Evolutionary conservation across 2,888 invertebrate genomes (phyloP).

Genomic region (Smittia sp.): DNA sequence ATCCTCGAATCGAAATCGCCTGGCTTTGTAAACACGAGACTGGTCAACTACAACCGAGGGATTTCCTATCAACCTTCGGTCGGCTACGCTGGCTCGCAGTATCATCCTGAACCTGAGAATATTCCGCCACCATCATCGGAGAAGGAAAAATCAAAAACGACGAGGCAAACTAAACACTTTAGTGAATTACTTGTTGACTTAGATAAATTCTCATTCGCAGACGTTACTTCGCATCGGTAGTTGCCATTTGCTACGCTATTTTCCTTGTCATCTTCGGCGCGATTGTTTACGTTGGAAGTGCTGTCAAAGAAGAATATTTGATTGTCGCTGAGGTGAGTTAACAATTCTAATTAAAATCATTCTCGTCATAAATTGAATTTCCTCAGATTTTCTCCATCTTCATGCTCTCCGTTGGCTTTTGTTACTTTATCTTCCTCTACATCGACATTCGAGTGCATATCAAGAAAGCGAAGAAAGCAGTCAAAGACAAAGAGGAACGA

Average conservation of each 20-base stretch:
- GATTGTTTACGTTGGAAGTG: slow-evolving; percentile 63
- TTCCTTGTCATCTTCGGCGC: slow-evolving; percentile 65
- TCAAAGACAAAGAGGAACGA: slow-evolving; percentile 52
- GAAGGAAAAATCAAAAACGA: slow-evolving; percentile 55
- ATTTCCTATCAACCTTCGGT: slow-evolving; percentile 34
- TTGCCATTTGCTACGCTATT: slow-evolving; percentile 68
- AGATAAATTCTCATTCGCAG: slow-evolving; percentile 53
- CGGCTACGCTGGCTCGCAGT: neutral
- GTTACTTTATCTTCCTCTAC: slow-evolving; percentile 62
- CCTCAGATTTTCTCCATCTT: slow-evolving; percentile 62
- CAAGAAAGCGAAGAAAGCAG: slow-evolving; percentile 54
- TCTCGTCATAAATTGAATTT: slow-evolving; percentile 28
- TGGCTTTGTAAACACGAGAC: slow-evolving; percentile 28
- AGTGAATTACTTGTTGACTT: slow-evolving; percentile 3
- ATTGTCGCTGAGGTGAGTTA: slow-evolving; percentile 35
- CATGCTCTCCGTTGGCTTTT: slow-evolving; percentile 59
- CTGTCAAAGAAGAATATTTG: slow-evolving; percentile 57
- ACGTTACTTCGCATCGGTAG: slow-evolving; percentile 59
- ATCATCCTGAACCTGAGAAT: slow-evolving; percentile 48
- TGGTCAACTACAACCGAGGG: slow-evolving; percentile 25
- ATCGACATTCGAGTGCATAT: slow-evolving; percentile 63
- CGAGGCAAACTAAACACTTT: slow-evolving; percentile 49
- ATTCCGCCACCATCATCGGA: slow-evolving; percentile 56
- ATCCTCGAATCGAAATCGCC: slow-evolving; percentile 21
- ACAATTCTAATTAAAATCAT: slow-evolving; percentile 36